phyloP scores from a whole-genome alignment of 1,140 invertebrate genomes.

The Calliphora vicina region DNA sequence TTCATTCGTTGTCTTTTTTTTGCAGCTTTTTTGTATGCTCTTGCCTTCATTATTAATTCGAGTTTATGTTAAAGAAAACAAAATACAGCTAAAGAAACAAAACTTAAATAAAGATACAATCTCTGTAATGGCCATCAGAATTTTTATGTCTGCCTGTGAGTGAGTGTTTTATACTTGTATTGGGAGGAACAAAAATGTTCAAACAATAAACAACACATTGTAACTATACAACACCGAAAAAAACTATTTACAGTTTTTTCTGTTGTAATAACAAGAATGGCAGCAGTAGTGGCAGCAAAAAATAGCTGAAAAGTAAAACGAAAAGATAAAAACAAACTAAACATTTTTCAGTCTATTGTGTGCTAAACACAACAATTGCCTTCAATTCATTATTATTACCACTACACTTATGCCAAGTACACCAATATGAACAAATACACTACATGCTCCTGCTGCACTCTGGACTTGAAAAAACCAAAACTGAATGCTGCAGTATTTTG shows the following conservation, averaged over 20 bases:
- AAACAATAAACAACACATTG: constrained; percentile 14
- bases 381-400: constrained; percentile 33
- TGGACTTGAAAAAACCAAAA: no score
- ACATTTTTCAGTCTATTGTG: constrained; percentile 15
- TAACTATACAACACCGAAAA: background rate
- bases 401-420: background rate
- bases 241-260: background rate
- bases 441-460: background rate
- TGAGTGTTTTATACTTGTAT: background rate
- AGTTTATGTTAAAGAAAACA: background rate
- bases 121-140: constrained; percentile 26
- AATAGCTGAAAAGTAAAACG: background rate
- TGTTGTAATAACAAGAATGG: background rate
- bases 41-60: constrained; percentile 6
- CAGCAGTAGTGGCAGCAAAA: background rate
- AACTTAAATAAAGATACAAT: constrained; percentile 16
- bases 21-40: no score
- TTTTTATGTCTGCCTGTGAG: constrained; percentile 15
- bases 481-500: no score
- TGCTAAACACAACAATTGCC: constrained; percentile 32
- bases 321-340: background rate
- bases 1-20: background rate
- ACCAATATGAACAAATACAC: background rate
- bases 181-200: background rate
- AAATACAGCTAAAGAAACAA: constrained; percentile 6